Percentiles rank a stretch among this genome's conserved stretches.
Evolutionary conservation across 2,888 invertebrate genomes (phyloP).

Genomic region (Drosophila siamana): DNA sequence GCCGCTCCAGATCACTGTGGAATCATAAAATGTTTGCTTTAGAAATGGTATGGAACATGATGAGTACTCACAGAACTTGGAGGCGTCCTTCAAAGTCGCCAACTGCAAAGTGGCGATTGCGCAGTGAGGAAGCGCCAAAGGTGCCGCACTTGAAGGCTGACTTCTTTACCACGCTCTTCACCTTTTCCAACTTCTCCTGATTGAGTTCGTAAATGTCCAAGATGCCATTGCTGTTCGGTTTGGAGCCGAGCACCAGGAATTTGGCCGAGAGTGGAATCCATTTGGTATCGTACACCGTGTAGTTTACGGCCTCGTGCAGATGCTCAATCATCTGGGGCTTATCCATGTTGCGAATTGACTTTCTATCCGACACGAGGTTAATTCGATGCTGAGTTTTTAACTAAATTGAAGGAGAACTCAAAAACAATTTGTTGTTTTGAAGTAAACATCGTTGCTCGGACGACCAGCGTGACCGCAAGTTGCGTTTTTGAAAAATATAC

Average conservation of each 20-base stretch:
- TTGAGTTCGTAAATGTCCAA: conserved; percentile 93
- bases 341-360: conserved; percentile 86
- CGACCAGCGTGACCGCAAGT: conserved; percentile 2
- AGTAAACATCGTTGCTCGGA: conserved; percentile 20
- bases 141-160: conserved; percentile 96
- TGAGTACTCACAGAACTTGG: conserved; percentile 90
- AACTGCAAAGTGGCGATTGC: conserved; percentile 93
- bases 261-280: conserved; percentile 98
- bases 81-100: conserved; percentile 95
- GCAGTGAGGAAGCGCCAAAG: conserved; percentile 94
- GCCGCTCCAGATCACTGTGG: conserved; percentile 92
- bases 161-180: conserved; percentile 92
- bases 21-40: background rate
- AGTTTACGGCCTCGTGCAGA: conserved; percentile 92
- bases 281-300: conserved; percentile 95
- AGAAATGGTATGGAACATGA: too few species aligned
- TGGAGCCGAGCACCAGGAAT: conserved; percentile 94
- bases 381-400: conserved; percentile 10
- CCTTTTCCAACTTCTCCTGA: conserved; percentile 89
- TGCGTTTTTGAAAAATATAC: background rate
- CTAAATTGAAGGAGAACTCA: background rate
- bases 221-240: conserved; percentile 94
- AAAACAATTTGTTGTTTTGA: conserved; percentile 11
- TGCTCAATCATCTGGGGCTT: conserved; percentile 97
- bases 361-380: background rate